phyloP scores from a whole-genome alignment of 2,888 invertebrate species.

The Drosophila mulleri region DNA sequence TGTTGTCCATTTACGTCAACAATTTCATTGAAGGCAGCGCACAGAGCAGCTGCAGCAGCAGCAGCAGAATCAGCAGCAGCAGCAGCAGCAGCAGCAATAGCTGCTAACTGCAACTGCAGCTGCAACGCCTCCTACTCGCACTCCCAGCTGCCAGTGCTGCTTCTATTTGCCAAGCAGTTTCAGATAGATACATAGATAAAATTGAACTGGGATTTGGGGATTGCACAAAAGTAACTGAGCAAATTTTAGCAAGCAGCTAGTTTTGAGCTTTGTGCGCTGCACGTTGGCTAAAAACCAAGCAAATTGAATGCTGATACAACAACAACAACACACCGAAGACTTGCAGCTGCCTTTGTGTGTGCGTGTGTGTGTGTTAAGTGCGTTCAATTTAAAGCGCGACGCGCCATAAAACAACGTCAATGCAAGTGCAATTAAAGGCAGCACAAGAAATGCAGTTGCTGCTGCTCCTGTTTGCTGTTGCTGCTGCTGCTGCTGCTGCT shows the following conservation, averaged over 20 bases:
- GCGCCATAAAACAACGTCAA: constrained; percentile 46
- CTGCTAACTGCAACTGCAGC: not conserved
- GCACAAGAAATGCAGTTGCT: constrained; percentile 27
- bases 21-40: constrained; percentile 67
- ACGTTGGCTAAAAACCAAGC: constrained; percentile 51
- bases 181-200: constrained; percentile 80
- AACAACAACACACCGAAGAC: not conserved
- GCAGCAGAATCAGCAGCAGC: not conserved
- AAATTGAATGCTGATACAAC: constrained; percentile 71
- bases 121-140: constrained; percentile 2
- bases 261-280: constrained; percentile 53
- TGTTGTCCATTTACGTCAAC: constrained; percentile 79
- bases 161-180: constrained; percentile 73
- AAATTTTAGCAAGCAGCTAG: constrained; percentile 77
- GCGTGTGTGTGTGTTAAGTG: constrained; percentile 46
- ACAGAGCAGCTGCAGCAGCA: constrained; percentile 12
- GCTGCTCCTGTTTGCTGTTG: constrained; percentile 9
- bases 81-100: not conserved
- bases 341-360: not conserved
- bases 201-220: constrained; percentile 81
- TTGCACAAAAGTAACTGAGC: constrained; percentile 80
- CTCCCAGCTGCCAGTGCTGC: constrained; percentile 8
- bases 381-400: constrained; percentile 57
- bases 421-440: constrained; percentile 66
- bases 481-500: constrained; percentile 12